Conservation (phyloP, 2,888 invertebrate genomes). For the Polylopha cassiicola region DNA sequence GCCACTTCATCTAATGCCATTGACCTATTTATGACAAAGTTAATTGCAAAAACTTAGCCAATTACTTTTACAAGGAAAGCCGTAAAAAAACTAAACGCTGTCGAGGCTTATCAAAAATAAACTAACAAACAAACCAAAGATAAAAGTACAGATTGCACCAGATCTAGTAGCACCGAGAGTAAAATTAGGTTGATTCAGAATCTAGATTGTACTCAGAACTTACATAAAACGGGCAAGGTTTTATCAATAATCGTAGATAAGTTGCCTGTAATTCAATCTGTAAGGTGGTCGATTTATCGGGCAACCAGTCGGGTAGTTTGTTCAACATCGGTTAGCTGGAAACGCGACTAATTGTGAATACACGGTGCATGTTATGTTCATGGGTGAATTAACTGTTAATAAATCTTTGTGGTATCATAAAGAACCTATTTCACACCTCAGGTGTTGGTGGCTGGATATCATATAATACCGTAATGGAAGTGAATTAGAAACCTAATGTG, state of each 20-base stretch:
- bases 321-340: conserved; percentile 26
- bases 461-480: too few relatives aligned
- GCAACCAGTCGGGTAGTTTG: conserved; percentile 26
- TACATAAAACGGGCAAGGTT: conserved; percentile 33
- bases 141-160: conserved; percentile 11
- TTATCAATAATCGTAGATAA: conserved; percentile 38
- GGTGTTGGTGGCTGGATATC: too few relatives aligned
- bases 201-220: conserved; percentile 38
- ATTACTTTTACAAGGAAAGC: background rate
- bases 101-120: background rate
- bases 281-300: conserved; percentile 28
- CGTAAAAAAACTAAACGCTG: background rate
- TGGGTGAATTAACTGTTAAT: conserved; percentile 8
- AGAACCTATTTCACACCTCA: too few relatives aligned
- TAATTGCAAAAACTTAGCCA: conserved; percentile 26
- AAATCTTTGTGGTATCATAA: too few relatives aligned
- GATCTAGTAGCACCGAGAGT: conserved; percentile 26
- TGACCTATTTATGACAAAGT: conserved; percentile 50
- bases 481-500: too few relatives aligned
- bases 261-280: conserved; percentile 28
- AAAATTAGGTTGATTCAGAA: conserved; percentile 36
- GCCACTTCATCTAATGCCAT: conserved; percentile 47
- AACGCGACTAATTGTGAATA: conserved; percentile 36
- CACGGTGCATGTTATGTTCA: conserved; percentile 24
- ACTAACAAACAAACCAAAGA: conserved; percentile 9